Evolutionary conservation across 2,113 vertebrate species (phyloP), one percentile per base, ranked within the genome.

Genomic region (Desmodus rotundus): DNA sequence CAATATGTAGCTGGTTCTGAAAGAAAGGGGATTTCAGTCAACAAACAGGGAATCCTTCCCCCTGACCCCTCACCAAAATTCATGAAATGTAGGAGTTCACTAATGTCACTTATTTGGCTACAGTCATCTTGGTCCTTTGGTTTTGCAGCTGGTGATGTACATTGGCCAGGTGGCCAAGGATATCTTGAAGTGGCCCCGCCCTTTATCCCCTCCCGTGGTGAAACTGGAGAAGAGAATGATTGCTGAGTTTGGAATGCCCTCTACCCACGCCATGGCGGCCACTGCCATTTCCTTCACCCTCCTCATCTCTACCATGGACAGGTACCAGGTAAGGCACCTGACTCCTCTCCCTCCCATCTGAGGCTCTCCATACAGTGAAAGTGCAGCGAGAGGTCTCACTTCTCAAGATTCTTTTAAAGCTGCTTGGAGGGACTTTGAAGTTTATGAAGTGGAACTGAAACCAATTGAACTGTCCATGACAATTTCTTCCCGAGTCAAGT

Each of bases 211-310:
- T 24, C 99, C 99, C 0, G 99, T 99, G 0, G 99, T 99, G 73
- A 99, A 99, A 97, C 98, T 99, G 96, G 99, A 99, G 96, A 97
- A 92, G 0, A 99, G 99, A 24, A 97, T 99, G 0, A 98, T 98
- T 0, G 99, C 99, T 0, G 99, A 99, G 81, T 99, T 99, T 0
- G 99, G 99, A 28, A 99, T 99, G 98, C 99, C 99, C 0, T 99
- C 99, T 82, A 99, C 99, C 36, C 99, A 99, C 0, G 99, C 99
- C 97, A 99, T 99, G 99, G 99, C 99, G 0, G 99, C 99, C 70
- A 99, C 99, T 0, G 97, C 99, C 96, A 99, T 99, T 88, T 99
- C 99, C 92, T 99, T 99, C 97, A 99, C 99, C 1, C 97, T 99
- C 10, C 97, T 99, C 26, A 96, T 99, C 26, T 99, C 99, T 0